phyloP scores from a whole-genome alignment of 1,140 invertebrate species.

The Drosophila leontia region DNA sequence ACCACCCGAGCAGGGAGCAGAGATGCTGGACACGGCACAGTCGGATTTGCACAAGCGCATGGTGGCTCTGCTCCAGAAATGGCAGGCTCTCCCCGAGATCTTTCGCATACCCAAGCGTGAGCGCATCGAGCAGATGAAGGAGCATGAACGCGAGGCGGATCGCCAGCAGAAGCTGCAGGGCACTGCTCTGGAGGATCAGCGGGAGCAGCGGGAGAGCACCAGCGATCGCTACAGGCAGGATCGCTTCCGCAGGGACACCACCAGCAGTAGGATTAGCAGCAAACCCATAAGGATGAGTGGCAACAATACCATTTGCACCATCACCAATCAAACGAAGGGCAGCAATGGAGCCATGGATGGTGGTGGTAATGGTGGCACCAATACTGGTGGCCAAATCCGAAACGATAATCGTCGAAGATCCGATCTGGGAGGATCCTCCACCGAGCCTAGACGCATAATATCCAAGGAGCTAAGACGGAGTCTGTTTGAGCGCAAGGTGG shows the following conservation, averaged over 20 bases:
- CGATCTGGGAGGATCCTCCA: conserved; percentile 1
- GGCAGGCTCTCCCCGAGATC: conserved; percentile 86
- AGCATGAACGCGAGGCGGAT: conserved; percentile 94
- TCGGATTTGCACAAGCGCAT: conserved; percentile 15
- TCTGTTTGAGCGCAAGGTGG: conserved; percentile 91
- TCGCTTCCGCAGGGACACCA: conserved; percentile 74
- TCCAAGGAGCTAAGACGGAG: conserved; percentile 86
- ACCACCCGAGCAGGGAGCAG: not conserved
- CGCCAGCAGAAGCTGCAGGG: conserved; percentile 59
- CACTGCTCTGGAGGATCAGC: conserved; percentile 66
- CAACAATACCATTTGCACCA: conserved; percentile 64
- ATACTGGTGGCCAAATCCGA: too few species aligned
- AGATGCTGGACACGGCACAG: not conserved
- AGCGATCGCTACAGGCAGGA: conserved; percentile 84
- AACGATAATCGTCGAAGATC: conserved; percentile 18
- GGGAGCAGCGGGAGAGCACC: conserved; percentile 42
- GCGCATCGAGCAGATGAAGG: conserved; percentile 95
- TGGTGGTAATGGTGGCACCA: not conserved
- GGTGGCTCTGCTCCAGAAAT: conserved; percentile 47
- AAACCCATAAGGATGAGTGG: conserved; percentile 60
- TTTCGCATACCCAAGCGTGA: conserved; percentile 98
- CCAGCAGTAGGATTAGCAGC: conserved; percentile 37
- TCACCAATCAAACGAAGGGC: conserved; percentile 48
- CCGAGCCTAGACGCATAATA: conserved; percentile 30
- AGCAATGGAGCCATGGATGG: conserved; percentile 14